These are phyloP conservation scores for Glaucopsyche alexis DNA, from an alignment of 2,888 invertebrate species.

Conservation along the genomic window DNA sequence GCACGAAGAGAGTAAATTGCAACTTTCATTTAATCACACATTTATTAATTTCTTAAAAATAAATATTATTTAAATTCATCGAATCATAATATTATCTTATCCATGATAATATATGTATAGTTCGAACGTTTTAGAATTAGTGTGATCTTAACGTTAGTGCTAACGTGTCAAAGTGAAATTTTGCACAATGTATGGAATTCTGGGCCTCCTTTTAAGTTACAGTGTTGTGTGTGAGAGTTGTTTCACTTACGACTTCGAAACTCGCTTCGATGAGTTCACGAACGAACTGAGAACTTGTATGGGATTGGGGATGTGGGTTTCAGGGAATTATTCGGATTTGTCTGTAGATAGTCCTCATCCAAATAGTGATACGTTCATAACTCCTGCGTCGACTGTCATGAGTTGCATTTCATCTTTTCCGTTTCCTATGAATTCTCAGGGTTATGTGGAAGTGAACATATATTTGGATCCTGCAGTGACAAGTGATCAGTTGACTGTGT, in stretches of 20 bases:
- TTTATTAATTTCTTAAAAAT: background rate
- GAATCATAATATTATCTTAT: slow-evolving; percentile 19
- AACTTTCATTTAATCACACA: background rate
- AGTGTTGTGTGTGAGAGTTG: slow-evolving; percentile 42
- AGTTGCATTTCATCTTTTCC: slow-evolving; percentile 51
- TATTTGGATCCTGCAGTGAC: slow-evolving; percentile 43
- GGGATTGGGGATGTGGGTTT: slow-evolving; percentile 45
- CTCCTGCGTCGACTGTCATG: slow-evolving; percentile 43
- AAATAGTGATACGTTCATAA: slow-evolving; percentile 45
- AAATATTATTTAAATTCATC: background rate
- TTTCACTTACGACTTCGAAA: slow-evolving; percentile 51
- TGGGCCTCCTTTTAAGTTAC: slow-evolving; percentile 32
- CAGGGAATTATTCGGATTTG: slow-evolving; percentile 45
- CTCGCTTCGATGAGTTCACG: slow-evolving; percentile 45
- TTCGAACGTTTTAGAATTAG: slow-evolving; percentile 4
- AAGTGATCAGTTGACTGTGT: slow-evolving; percentile 43
- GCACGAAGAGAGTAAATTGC: background rate
- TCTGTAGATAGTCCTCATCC: slow-evolving; percentile 43
- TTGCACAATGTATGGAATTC: background rate
- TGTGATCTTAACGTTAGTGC: background rate
- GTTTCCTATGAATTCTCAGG: slow-evolving; percentile 47
- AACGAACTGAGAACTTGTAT: slow-evolving; percentile 44
- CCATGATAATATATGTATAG: background rate
- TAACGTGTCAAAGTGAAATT: background rate
- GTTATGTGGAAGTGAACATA: slow-evolving; percentile 48